phyloP scores from a whole-genome alignment of 30 jellyfish, hydroid and myxozoan genomes.

The Calvadosia cruxmelitensis region DNA sequence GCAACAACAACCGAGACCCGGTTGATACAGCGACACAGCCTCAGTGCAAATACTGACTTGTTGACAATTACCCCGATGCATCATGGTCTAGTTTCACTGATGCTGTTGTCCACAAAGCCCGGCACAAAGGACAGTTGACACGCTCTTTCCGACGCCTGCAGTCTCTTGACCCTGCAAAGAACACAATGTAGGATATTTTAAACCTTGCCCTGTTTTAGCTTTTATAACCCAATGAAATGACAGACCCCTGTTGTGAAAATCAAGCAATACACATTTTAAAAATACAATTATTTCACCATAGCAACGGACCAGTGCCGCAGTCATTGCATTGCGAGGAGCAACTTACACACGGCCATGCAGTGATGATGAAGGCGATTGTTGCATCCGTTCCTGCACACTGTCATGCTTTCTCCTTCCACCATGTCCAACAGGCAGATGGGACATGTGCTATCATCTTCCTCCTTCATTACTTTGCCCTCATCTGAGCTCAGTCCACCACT shows the following conservation, averaged over 20 bases:
- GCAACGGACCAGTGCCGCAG: too few species aligned
- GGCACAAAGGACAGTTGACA: constrained; percentile 83
- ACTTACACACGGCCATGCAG: constrained; percentile 98
- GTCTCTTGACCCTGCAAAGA: constrained; percentile 74
- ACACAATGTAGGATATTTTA: too few species aligned
- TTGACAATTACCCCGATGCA: background rate
- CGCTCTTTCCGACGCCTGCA: constrained; percentile 87
- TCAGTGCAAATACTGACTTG: too few species aligned
- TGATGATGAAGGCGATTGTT: constrained; percentile 89
- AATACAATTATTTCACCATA: too few species aligned
- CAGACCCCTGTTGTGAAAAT: too few species aligned
- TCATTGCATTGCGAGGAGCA: too few species aligned
- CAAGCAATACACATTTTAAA: too few species aligned
- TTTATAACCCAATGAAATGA: too few species aligned
- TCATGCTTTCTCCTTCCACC: constrained; percentile 98
- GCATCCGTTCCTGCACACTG: constrained; percentile 85
- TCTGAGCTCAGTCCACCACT: background rate
- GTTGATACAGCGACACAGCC: too few species aligned
- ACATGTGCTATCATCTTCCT: constrained; percentile 85
- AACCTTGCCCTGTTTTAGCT: too few species aligned
- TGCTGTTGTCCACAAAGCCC: constrained; percentile 74
- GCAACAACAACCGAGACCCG: too few species aligned
- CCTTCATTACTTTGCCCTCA: constrained; percentile 3
- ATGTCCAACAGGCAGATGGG: constrained; percentile 89
- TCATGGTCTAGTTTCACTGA: background rate